Percentiles rank a stretch among this genome's conserved stretches.
Evolutionary conservation across 2,113 vertebrate genomes (phyloP).

Genomic region (Toxostoma redivivum): DNA sequence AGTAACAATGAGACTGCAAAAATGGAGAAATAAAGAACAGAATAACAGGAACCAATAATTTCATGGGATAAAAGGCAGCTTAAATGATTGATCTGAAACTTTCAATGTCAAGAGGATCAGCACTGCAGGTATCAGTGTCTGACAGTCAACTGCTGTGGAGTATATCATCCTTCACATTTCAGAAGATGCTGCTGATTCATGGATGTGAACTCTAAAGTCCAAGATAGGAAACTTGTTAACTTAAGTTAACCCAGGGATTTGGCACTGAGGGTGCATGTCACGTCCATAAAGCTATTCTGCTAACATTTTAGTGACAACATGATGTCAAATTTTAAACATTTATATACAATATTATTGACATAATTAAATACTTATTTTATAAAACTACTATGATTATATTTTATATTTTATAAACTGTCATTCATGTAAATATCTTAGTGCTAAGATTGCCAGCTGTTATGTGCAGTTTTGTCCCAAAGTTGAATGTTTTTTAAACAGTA

Average conservation of each 20-base stretch:
- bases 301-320: background rate
- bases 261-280: rapidly evolving
- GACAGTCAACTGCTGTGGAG: background rate
- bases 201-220: background rate
- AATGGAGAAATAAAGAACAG: background rate
- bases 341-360: background rate
- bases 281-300: background rate
- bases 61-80: background rate
- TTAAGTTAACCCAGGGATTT: background rate
- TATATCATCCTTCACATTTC: background rate
- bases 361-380: background rate
- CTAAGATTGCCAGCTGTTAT: background rate
- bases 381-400: background rate
- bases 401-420: background rate
- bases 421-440: background rate
- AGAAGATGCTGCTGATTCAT: background rate
- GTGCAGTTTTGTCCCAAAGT: background rate
- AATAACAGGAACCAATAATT: background rate
- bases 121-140: background rate
- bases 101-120: background rate
- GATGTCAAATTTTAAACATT: background rate
- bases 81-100: background rate
- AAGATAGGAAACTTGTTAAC: background rate
- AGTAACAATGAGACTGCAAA: background rate
- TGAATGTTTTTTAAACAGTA: background rate